Conservation (phyloP, 2,888 invertebrate species). For the Microchrysa polita region DNA sequence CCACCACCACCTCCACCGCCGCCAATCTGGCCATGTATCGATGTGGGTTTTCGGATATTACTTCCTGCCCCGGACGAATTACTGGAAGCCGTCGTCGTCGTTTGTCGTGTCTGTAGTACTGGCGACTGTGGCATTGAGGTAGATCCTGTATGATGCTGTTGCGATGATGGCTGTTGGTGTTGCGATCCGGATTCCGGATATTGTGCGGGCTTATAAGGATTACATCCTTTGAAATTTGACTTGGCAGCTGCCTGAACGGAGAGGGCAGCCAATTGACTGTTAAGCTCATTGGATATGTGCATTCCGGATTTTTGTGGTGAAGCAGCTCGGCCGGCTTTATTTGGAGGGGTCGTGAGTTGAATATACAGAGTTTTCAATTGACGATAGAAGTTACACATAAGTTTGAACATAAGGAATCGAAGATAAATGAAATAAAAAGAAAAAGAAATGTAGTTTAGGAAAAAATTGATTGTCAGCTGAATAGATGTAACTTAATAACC, state of each 20-base stretch:
- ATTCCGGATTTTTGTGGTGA: slow-evolving; percentile 41
- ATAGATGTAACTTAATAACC: slow-evolving; percentile 1
- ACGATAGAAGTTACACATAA: not conserved
- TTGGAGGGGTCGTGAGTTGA: not conserved
- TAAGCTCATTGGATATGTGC: slow-evolving; percentile 48
- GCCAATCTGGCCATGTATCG: slow-evolving; percentile 20
- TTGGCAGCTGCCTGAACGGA: slow-evolving; percentile 53
- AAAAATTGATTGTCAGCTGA: not conserved
- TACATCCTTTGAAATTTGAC: slow-evolving; percentile 53
- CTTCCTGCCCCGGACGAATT: not conserved
- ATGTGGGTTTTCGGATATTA: not conserved
- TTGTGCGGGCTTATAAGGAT: slow-evolving; percentile 52
- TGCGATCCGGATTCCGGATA: slow-evolving; percentile 49
- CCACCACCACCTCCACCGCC: slow-evolving; percentile 35
- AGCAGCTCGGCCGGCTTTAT: slow-evolving; percentile 6
- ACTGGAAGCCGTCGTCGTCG: slow-evolving; percentile 32
- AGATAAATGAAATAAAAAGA: slow-evolving; percentile 32
- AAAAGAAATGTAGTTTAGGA: slow-evolving; percentile 14
- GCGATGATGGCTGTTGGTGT: not conserved
- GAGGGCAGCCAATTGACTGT: slow-evolving; percentile 52
- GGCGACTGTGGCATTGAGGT: slow-evolving; percentile 52
- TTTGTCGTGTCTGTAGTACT: slow-evolving; percentile 51
- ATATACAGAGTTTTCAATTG: not conserved
- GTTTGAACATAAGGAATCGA: slow-evolving; percentile 14
- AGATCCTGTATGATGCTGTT: slow-evolving; percentile 6